Evolutionary conservation across 2,113 vertebrate genomes (phyloP).

Genomic region (Taurulus bubalis): DNA sequence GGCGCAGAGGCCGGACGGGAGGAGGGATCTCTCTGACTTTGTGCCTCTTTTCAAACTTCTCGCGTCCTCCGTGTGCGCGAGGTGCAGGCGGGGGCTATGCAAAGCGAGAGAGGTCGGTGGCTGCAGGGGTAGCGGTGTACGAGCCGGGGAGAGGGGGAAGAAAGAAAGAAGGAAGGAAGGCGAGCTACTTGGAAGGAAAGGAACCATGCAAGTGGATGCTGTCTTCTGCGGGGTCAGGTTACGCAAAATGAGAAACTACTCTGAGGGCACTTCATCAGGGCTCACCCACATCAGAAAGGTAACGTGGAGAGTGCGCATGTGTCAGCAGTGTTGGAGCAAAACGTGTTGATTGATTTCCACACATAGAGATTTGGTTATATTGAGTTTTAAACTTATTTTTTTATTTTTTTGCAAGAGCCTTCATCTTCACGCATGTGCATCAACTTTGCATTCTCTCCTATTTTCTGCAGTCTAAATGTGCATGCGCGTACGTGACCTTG

Average conservation of each 20-base stretch:
- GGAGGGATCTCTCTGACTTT: slow-evolving; percentile 54
- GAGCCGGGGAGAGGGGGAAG: slow-evolving; percentile 7
- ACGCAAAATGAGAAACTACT: slow-evolving; percentile 83
- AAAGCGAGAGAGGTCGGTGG: slow-evolving; percentile 56
- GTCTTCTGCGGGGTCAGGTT: slow-evolving; percentile 74
- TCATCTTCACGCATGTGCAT: slow-evolving; percentile 13
- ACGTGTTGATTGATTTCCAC: neutral
- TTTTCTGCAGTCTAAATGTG: neutral
- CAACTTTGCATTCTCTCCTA: neutral
- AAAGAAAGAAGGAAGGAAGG: slow-evolving; percentile 3
- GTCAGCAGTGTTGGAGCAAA: neutral
- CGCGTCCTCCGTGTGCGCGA: neutral
- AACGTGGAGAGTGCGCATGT: slow-evolving; percentile 28
- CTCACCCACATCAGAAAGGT: slow-evolving; percentile 83
- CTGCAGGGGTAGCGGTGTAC: slow-evolving; percentile 54
- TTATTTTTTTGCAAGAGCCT: neutral
- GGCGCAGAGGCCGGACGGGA: slow-evolving; percentile 34
- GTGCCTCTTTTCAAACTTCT: slow-evolving; percentile 34
- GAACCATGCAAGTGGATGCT: slow-evolving; percentile 83
- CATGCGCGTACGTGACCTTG: slow-evolving; percentile 21
- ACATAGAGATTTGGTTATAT: no score
- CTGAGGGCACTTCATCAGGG: slow-evolving; percentile 75
- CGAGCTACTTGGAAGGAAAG: slow-evolving; percentile 63
- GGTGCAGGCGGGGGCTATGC: slow-evolving; percentile 48
- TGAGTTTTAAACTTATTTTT: neutral